Evolutionary conservation across 1,140 invertebrate genomes (phyloP).

Genomic region (Eumeta japonica): DNA sequence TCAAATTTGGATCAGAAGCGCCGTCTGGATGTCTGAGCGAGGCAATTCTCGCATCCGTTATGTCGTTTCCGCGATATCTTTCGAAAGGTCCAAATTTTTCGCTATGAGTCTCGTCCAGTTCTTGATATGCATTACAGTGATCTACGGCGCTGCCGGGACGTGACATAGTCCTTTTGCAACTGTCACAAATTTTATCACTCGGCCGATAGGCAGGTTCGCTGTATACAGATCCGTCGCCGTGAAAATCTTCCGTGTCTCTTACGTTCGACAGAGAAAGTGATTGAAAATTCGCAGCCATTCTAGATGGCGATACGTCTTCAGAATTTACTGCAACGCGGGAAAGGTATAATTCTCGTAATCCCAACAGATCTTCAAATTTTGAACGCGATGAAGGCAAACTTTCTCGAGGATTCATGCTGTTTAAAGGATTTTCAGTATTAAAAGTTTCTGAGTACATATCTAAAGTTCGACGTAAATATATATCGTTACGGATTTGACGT

Average conservation of each 20-base stretch:
- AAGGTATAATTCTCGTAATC: constrained; percentile 38
- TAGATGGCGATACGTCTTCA: constrained; percentile 25
- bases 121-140: constrained; percentile 48
- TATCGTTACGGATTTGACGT: constrained; percentile 53
- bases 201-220: constrained; percentile 78
- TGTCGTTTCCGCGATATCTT: constrained; percentile 42
- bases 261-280: constrained; percentile 72
- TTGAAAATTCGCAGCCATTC: constrained; percentile 50
- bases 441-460: constrained; percentile 48
- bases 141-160: constrained; percentile 66
- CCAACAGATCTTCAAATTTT: constrained; percentile 39
- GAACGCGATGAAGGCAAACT: constrained; percentile 41
- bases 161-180: constrained; percentile 70
- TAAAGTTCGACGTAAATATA: constrained; percentile 49
- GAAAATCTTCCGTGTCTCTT: constrained; percentile 65
- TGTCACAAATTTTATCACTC: constrained; percentile 75
- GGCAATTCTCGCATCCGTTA: constrained; percentile 66
- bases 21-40: constrained; percentile 83
- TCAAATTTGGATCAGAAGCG: constrained; percentile 86
- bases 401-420: constrained; percentile 34
- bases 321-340: constrained; percentile 33
- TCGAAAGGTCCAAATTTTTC: constrained; percentile 48
- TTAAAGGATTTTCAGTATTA: constrained; percentile 21
- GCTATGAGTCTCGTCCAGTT: constrained; percentile 48
- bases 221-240: constrained; percentile 72